A percentile compares a stretch with the other conserved stretches of the same genome.
phyloP scores from a whole-genome alignment of 2,113 vertebrate species.

The Lepisosteus oculatus region DNA sequence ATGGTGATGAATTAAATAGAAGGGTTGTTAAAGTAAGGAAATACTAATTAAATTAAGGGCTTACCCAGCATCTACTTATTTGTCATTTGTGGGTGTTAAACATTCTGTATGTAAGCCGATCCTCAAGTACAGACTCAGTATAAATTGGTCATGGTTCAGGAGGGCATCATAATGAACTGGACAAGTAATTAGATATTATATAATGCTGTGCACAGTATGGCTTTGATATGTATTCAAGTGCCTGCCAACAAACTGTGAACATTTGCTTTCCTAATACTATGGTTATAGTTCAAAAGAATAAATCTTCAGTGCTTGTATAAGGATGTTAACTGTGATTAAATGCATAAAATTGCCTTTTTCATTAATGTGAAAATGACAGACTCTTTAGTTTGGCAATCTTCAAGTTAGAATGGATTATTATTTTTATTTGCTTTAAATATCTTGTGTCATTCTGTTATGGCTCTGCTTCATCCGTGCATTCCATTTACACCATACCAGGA shows the following conservation, averaged over 20 bases:
- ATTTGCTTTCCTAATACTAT: constrained; percentile 20
- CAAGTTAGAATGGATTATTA: background rate
- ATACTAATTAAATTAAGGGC: constrained; percentile 30
- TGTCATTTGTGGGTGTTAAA: constrained; percentile 26
- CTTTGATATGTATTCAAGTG: constrained; percentile 30
- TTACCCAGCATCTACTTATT: constrained; percentile 30
- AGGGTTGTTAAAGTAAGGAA: constrained; percentile 15
- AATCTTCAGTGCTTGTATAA: constrained; percentile 15
- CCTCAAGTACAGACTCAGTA: constrained; percentile 21
- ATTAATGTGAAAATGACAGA: constrained; percentile 20
- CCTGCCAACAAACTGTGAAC: constrained; percentile 17
- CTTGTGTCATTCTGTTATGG: too few relatives aligned
- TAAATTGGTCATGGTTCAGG: constrained; percentile 23
- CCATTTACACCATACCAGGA: background rate
- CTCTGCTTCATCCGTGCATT: too few relatives aligned
- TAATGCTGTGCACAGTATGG: constrained; percentile 22
- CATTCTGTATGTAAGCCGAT: constrained; percentile 24
- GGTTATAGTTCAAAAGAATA: constrained; percentile 20
- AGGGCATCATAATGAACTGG: constrained; percentile 21
- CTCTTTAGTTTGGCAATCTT: constrained; percentile 21
- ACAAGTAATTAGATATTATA: constrained; percentile 14
- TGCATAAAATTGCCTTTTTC: constrained; percentile 6
- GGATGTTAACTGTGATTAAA: constrained; percentile 23
- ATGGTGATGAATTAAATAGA: constrained; percentile 23
- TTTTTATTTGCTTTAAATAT: background rate